These are phyloP conservation scores for Boulengeromyrus knoepffleri DNA, from an alignment of 2,113 vertebrate genomes.

Conservation along the genomic window DNA sequence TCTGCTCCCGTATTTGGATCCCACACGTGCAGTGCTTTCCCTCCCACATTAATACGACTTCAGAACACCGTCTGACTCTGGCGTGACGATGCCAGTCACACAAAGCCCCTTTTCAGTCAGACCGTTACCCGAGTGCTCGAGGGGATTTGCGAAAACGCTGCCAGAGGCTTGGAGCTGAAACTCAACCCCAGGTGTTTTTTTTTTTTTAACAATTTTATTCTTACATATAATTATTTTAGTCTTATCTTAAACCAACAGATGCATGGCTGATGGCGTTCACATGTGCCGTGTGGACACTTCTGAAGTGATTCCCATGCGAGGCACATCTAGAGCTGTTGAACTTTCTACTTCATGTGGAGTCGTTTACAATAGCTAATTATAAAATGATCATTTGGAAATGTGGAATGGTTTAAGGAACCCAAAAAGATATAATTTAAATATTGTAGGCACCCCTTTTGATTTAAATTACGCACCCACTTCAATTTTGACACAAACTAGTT, in stretches of 20 bases:
- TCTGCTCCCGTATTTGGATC: background rate
- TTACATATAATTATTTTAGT: background rate
- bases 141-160: background rate
- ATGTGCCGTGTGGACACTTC: background rate
- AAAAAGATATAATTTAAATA: background rate
- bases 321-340: background rate
- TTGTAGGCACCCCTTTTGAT: background rate
- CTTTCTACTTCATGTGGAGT: constrained; percentile 3
- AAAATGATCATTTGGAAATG: background rate
- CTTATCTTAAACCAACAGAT: background rate
- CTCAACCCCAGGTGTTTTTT: background rate
- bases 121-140: background rate
- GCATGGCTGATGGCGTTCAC: background rate
- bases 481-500: background rate
- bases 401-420: background rate
- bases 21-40: background rate
- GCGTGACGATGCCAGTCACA: background rate
- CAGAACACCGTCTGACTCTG: background rate
- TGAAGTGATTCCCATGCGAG: background rate
- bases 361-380: background rate
- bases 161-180: background rate
- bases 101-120: background rate
- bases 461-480: background rate
- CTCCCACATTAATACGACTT: background rate
- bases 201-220: constrained; percentile 2